Percentiles rank a stretch among this genome's conserved stretches.
phyloP scores from a whole-genome alignment of 1,140 invertebrate genomes.

The Bilobella aurantiaca region DNA sequence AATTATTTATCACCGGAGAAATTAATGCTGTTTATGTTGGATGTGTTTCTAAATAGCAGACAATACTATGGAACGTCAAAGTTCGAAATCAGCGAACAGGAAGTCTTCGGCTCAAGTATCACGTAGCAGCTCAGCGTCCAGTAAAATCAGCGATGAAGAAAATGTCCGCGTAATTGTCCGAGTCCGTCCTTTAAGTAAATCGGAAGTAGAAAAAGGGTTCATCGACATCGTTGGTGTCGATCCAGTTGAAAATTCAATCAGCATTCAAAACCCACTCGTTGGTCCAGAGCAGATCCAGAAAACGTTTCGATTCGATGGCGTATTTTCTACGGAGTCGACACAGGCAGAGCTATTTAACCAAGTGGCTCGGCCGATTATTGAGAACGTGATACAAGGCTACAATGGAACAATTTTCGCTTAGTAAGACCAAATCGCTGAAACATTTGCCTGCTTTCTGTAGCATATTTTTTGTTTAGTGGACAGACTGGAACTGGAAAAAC shows the following conservation, averaged over 20 bases:
- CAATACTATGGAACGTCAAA: too few relatives aligned
- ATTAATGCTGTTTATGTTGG: too few relatives aligned
- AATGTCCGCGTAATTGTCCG: constrained; percentile 71
- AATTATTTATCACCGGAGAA: too few relatives aligned
- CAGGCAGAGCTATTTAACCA: constrained; percentile 58
- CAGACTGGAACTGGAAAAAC: constrained; percentile 26
- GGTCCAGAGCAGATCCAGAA: constrained; percentile 59
- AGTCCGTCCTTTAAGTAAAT: constrained; percentile 71
- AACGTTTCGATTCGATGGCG: constrained; percentile 56
- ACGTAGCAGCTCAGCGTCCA: neutral
- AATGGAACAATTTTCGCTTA: constrained; percentile 69
- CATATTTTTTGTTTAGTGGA: constrained; percentile 1
- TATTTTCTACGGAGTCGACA: constrained; percentile 44
- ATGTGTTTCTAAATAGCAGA: too few relatives aligned
- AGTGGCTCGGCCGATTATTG: constrained; percentile 59
- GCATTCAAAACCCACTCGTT: constrained; percentile 59
- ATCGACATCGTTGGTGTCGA: constrained; percentile 52
- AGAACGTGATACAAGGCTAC: constrained; percentile 57
- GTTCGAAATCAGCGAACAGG: too few relatives aligned
- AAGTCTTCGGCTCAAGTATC: too few relatives aligned
- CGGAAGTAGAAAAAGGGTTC: constrained; percentile 58
- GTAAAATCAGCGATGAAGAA: constrained; percentile 36
- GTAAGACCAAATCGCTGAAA: neutral
- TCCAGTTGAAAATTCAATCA: constrained; percentile 55
- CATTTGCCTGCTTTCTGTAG: neutral